These are phyloP conservation scores for Melanerpes aurifrons DNA, from an alignment of 2,113 vertebrate genomes.

Conservation along the genomic window DNA sequence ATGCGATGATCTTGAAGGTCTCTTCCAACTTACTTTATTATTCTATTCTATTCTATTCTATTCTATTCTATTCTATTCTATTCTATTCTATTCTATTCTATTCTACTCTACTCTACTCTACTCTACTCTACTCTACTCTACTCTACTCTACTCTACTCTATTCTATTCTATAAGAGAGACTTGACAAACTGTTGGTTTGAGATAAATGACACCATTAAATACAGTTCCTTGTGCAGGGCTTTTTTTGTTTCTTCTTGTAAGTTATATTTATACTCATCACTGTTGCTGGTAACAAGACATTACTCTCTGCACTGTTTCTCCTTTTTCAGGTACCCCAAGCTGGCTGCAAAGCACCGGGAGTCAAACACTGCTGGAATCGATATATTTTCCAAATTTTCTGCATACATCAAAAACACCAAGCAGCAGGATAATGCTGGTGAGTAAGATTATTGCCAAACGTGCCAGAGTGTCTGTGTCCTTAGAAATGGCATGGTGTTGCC, in stretches of 20 bases:
- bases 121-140: too few relatives aligned
- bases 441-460: not conserved
- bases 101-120: too few relatives aligned
- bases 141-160: too few relatives aligned
- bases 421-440: constrained; percentile 87
- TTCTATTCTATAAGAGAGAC: not conserved
- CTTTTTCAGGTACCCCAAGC: constrained; percentile 88
- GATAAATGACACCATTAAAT: not conserved
- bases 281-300: not conserved
- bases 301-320: not conserved
- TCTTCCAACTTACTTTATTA: too few relatives aligned
- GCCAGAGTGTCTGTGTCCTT: not conserved
- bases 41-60: too few relatives aligned
- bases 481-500: not conserved
- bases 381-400: constrained; percentile 94
- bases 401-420: constrained; percentile 93
- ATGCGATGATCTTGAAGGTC: too few relatives aligned
- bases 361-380: constrained; percentile 94
- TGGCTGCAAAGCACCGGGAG: constrained; percentile 87
- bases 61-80: too few relatives aligned
- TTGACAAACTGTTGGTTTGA: constrained; percentile 1
- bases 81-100: too few relatives aligned
- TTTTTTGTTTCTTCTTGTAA: not conserved
- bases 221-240: not conserved
- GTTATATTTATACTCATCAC: not conserved